These are phyloP conservation scores for Scaptomyza hsui DNA, from an alignment of 1,140 invertebrate species.

Conservation along the genomic window DNA sequence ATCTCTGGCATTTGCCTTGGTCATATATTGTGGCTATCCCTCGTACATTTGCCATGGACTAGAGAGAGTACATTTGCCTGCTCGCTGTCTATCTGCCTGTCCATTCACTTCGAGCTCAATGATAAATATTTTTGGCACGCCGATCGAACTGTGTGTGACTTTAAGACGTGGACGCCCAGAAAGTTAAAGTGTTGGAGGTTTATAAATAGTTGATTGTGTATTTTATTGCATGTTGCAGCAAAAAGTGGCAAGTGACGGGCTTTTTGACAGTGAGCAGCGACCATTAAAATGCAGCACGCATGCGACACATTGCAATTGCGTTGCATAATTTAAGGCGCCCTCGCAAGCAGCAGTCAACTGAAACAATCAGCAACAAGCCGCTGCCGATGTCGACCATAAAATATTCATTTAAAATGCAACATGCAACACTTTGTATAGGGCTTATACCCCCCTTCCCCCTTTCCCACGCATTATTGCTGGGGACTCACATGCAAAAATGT, in stretches of 20 bases:
- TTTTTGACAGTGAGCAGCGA: constrained; percentile 23
- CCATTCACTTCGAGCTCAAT: constrained; percentile 12
- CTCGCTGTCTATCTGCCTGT: constrained; percentile 57
- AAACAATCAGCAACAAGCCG: constrained; percentile 52
- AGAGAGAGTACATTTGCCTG: constrained; percentile 66
- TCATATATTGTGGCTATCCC: constrained; percentile 10
- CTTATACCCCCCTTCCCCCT: constrained; percentile 31
- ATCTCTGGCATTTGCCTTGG: constrained; percentile 5
- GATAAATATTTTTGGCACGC: constrained; percentile 42
- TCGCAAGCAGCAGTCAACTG: constrained; percentile 52
- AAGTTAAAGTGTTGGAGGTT: constrained; percentile 30
- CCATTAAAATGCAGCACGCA: constrained; percentile 78
- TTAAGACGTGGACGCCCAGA: constrained; percentile 22
- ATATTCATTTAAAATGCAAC: constrained; percentile 81
- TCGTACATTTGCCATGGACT: constrained; percentile 21
- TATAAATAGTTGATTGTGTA: constrained; percentile 70
- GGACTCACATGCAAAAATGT: constrained; percentile 44
- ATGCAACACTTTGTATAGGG: constrained; percentile 77
- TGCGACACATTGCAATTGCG: constrained; percentile 54
- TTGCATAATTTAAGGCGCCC: constrained; percentile 78
- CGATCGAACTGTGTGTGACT: constrained; percentile 24
- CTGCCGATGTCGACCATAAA: constrained; percentile 64
- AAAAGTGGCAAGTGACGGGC: constrained; percentile 39
- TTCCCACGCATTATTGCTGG: constrained; percentile 45
- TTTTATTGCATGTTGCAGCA: constrained; percentile 66